Percentiles rank a stretch among this genome's conserved stretches.
phyloP scores from a whole-genome alignment of 2,797 vertebrate genomes.

The Enteromius thamalakanensis region DNA sequence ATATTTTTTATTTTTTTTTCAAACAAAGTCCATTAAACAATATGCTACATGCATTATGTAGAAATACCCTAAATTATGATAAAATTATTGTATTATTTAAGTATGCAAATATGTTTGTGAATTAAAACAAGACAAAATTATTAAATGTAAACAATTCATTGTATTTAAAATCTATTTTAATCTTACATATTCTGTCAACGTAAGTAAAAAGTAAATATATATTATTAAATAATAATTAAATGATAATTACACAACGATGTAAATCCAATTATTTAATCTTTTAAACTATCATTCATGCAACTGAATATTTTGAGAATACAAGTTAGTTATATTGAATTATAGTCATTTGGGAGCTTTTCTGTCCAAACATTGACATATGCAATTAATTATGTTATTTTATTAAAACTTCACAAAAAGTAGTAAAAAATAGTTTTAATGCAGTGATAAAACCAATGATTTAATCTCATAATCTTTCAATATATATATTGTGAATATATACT shows the following conservation, averaged over 20 bases:
- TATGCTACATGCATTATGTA: not conserved
- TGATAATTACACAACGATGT: not conserved
- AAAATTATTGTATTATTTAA: too few relatives aligned
- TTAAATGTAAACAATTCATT: too few relatives aligned
- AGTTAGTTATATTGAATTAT: not conserved
- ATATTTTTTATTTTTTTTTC: too few relatives aligned
- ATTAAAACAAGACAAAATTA: too few relatives aligned
- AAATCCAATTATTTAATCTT: not conserved
- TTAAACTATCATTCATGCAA: not conserved
- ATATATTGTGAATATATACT: too few relatives aligned
- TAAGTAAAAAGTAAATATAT: not conserved
- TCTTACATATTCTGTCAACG: not conserved
- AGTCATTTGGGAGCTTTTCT: not conserved
- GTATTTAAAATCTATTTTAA: too few relatives aligned
- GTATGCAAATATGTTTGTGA: too few relatives aligned
- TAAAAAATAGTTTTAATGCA: too few relatives aligned
- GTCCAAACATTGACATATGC: not conserved
- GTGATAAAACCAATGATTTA: not conserved
- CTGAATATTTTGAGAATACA: not conserved
- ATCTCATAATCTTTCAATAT: not conserved
- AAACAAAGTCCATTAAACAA: too few relatives aligned
- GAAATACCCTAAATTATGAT: not conserved
- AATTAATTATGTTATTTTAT: not conserved
- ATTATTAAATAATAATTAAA: not conserved
- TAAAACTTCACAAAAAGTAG: not conserved